Percentiles rank a stretch among this genome's conserved stretches.
Evolutionary conservation across 2,113 vertebrate genomes (phyloP).

Genomic region (Brienomyrus longianalis): DNA sequence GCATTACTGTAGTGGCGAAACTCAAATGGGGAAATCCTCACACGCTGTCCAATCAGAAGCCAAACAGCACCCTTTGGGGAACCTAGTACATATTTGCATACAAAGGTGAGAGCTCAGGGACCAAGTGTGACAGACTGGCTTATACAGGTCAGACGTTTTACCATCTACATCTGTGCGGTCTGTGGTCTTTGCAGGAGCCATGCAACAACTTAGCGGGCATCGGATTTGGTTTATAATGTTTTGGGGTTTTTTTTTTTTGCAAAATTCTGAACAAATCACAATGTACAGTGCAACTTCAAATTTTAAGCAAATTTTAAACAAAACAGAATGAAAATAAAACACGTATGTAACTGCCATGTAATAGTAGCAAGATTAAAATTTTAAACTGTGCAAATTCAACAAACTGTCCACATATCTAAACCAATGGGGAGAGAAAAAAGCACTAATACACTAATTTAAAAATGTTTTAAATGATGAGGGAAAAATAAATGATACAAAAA

Average conservation of each 20-base stretch:
- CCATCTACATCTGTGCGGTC: not conserved
- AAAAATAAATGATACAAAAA: not conserved
- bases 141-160: not conserved
- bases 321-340: not conserved
- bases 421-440: not conserved
- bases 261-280: not conserved
- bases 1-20: not conserved
- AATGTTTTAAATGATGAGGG: not conserved
- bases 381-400: not conserved
- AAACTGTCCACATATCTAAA: not conserved
- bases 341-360: not conserved
- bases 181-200: not conserved
- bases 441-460: not conserved
- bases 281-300: not conserved
- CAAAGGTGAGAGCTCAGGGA: conserved; percentile 3
- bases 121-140: not conserved
- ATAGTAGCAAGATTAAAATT: not conserved
- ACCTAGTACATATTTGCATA: not conserved
- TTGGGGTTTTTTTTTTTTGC: not conserved
- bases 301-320: not conserved
- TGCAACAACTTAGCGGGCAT: not conserved
- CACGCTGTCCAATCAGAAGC: not conserved
- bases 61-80: not conserved
- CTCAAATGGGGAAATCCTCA: not conserved
- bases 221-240: not conserved